Conservation (phyloP, 2,888 invertebrate species). For the Pheosia gnoma region DNA sequence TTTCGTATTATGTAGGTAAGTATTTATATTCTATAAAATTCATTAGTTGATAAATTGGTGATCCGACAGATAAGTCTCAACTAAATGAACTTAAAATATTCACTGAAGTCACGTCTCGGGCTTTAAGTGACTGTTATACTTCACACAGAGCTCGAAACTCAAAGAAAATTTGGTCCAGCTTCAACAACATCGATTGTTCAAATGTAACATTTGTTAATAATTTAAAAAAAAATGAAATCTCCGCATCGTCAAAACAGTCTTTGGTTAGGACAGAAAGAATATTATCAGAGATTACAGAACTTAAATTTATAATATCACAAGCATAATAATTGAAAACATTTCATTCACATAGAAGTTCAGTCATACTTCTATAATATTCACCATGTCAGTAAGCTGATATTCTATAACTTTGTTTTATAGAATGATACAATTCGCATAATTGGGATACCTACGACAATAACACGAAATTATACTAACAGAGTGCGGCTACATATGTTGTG, state of each 20-base stretch:
- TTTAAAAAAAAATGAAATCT: slow-evolving; percentile 51
- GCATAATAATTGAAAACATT: slow-evolving; percentile 66
- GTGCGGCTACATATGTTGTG: slow-evolving; percentile 44
- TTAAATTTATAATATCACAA: slow-evolving; percentile 82
- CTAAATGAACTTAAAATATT: slow-evolving; percentile 59
- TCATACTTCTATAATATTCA: slow-evolving; percentile 36
- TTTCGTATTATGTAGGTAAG: slow-evolving; percentile 57
- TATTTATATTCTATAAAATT: slow-evolving; percentile 51
- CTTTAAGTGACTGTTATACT: slow-evolving; percentile 14
- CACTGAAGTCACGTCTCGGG: slow-evolving; percentile 46
- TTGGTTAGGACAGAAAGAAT: slow-evolving; percentile 80
- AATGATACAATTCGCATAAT: slow-evolving; percentile 29
- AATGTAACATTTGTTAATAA: slow-evolving; percentile 52
- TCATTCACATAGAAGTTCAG: slow-evolving; percentile 46
- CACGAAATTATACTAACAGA: slow-evolving; percentile 46
- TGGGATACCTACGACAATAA: slow-evolving; percentile 25
- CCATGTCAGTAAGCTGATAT: slow-evolving; percentile 36
- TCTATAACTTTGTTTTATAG: slow-evolving; percentile 22
- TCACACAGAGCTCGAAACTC: slow-evolving; percentile 40
- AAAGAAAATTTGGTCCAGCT: slow-evolving; percentile 77
- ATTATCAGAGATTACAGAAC: slow-evolving; percentile 63
- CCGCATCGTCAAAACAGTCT: slow-evolving; percentile 73
- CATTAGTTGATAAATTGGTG: slow-evolving; percentile 56
- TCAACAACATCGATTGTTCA: slow-evolving; percentile 59
- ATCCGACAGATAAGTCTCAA: slow-evolving; percentile 61